These are phyloP conservation scores for Ganaspis brasiliensis DNA, from an alignment of 2,888 invertebrate species.

Conservation along the genomic window DNA sequence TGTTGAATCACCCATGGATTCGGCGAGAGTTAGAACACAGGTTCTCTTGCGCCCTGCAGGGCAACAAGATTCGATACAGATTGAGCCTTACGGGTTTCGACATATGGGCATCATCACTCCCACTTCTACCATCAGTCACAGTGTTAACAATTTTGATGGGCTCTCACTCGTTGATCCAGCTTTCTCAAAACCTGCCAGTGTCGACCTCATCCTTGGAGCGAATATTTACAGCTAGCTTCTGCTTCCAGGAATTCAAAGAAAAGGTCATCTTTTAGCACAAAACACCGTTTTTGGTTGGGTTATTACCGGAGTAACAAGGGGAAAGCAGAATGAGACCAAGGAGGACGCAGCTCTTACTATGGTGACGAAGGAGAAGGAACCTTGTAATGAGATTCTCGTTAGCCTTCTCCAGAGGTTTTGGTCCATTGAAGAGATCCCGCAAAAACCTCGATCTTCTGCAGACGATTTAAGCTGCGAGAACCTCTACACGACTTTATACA, in stretches of 20 bases:
- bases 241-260: neutral
- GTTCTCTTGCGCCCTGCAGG: no score
- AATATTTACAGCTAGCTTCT: no score
- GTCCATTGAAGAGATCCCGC: slow-evolving; percentile 8
- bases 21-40: no score
- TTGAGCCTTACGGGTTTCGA: no score
- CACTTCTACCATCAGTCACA: no score
- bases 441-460: neutral
- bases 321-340: neutral
- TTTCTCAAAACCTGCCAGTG: neutral
- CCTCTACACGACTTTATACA: neutral
- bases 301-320: no score
- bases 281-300: neutral
- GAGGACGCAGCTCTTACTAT: neutral
- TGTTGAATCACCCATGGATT: no score
- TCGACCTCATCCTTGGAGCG: slow-evolving; percentile 13
- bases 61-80: no score
- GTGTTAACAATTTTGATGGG: no score
- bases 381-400: neutral
- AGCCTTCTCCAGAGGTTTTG: neutral
- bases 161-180: neutral
- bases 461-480: neutral
- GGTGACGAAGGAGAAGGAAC: neutral
- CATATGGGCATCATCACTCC: no score
- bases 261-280: neutral